These are phyloP conservation scores for Nasonia giraulti DNA, from an alignment of 1,140 invertebrate species.

Conservation along the genomic window DNA sequence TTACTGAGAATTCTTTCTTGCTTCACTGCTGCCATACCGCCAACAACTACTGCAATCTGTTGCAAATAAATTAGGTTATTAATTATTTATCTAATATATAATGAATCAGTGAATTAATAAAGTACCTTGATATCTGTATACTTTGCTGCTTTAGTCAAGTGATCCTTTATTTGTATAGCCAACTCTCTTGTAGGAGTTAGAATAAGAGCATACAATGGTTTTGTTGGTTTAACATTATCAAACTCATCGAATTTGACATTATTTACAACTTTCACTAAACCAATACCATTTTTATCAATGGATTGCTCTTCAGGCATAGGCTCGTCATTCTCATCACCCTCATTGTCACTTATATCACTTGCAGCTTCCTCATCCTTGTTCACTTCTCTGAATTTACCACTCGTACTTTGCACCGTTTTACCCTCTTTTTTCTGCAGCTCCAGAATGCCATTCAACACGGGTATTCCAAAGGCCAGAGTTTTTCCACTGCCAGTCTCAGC, in stretches of 20 bases:
- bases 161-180: constrained; percentile 93
- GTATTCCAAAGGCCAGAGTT: constrained; percentile 97
- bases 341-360: constrained; percentile 64
- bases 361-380: constrained; percentile 62
- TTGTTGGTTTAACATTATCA: constrained; percentile 59
- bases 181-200: constrained; percentile 96
- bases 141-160: constrained; percentile 87
- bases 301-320: constrained; percentile 41
- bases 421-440: constrained; percentile 77
- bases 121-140: constrained; percentile 83
- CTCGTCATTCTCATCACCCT: constrained; percentile 65
- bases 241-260: constrained; percentile 71
- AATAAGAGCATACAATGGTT: constrained; percentile 87
- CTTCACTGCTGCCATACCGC: constrained; percentile 92
- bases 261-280: constrained; percentile 79
- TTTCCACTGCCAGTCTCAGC: constrained; percentile 99
- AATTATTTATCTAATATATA: not conserved
- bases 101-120: constrained; percentile 5
- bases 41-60: constrained; percentile 86
- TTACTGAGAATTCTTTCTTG: constrained; percentile 89
- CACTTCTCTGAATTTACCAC: constrained; percentile 69
- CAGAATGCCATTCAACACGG: constrained; percentile 90
- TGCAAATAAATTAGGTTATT: constrained; percentile 14
- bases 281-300: constrained; percentile 67
- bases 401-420: constrained; percentile 60